Percentiles rank a stretch among this genome's conserved stretches.
phyloP scores from a whole-genome alignment of 2,797 vertebrate species.

The Fringilla coelebs region DNA sequence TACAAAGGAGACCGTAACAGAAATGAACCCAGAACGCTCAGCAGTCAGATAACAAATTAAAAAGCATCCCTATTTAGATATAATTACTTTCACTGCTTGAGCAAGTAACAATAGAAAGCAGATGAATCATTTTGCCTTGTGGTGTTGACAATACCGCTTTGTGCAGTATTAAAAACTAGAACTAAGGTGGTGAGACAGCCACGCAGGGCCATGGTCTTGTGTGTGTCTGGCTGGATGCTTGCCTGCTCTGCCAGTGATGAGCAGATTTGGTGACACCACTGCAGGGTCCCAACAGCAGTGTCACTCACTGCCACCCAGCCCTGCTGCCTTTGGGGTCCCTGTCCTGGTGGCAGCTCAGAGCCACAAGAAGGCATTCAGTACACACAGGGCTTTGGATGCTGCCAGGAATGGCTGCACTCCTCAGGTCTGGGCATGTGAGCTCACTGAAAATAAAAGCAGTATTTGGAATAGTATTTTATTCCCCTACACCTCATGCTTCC shows the following conservation, averaged over 20 bases:
- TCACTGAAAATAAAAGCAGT: not conserved
- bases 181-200: not conserved
- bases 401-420: not conserved
- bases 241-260: accelerated
- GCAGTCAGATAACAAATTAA: not conserved
- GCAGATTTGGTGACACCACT: not conserved
- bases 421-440: not conserved
- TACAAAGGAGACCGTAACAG: not conserved
- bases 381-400: accelerated
- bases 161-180: not conserved
- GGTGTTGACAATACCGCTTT: not conserved
- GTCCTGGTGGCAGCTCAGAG: not conserved
- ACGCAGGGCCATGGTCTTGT: accelerated
- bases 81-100: not conserved
- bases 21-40: not conserved
- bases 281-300: not conserved
- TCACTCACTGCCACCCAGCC: not conserved
- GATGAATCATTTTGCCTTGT: not conserved
- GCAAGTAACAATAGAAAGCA: not conserved
- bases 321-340: not conserved
- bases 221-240: not conserved
- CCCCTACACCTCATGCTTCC: not conserved
- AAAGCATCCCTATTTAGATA: not conserved
- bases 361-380: no score
- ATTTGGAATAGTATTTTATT: not conserved